Evolutionary conservation across 2,113 vertebrate species (phyloP), one percentile per base, ranked within the genome.

Genomic region (Heloderma charlesbogerti): DNA sequence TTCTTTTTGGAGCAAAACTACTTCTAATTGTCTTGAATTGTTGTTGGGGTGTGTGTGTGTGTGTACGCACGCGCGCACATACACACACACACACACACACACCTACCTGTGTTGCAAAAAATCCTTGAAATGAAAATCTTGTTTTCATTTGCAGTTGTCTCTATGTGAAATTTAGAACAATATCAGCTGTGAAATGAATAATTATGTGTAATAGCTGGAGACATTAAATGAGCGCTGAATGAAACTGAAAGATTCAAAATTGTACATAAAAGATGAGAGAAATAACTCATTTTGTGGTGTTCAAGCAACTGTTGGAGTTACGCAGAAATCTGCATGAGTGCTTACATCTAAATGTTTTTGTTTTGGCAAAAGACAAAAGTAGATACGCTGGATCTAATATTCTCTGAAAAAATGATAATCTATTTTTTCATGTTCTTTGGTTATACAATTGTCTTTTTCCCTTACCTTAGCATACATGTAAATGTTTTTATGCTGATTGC

Each of bases 401-500:
- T 77, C 51, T 82, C 86, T 63, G 37, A 67, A 79, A 60, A 31
- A 45, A 89, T n/a, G 18, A 45, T 71, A 69, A 22, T 8, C 37
- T 16, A 20, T 40, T 90, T 80, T 31, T 45, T 48, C 22, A 10
- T 82, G 67, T 37, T n/a, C 15, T 7, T 77, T 91, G 31, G 18
- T 51, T 66, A 13, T 72, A 67, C 16, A 48, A 66, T 63, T 66
- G 67, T 18, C 40, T 71, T n/a, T 84, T 10, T n/a, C 37, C 40
- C 60, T 45, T 78, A 75, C 25, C 67, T 88, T 16, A 22, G 18
- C 86, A 40, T 86, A 88, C 90, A 91, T 91, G n/a, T 90, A 60
- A 93, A 75, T 95, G 77, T 92, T 45, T 92, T 94, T 75, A 86
- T 95, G 87, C 40, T 92, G 85, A 94, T 94, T 37, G 88, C 87